Conservation (phyloP, 2,888 invertebrate genomes). For the Rhamphomyia laevipes region DNA sequence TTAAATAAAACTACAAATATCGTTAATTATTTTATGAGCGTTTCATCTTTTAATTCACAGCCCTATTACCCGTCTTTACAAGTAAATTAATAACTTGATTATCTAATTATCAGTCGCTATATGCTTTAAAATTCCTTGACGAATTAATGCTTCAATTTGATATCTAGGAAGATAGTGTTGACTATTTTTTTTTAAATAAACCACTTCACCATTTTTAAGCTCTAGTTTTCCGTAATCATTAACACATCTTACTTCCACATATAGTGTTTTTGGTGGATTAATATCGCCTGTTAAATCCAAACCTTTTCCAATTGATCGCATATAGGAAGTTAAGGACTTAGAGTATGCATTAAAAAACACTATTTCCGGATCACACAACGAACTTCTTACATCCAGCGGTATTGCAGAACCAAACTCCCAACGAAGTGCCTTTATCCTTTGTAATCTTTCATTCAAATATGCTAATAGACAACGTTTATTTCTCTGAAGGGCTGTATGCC, state of each 20-base stretch:
- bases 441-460: conserved; percentile 70
- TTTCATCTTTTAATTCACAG: too few species aligned
- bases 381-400: conserved; percentile 69
- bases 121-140: conserved; percentile 80
- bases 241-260: conserved; percentile 82
- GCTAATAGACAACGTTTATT: conserved; percentile 82
- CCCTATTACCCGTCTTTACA: too few species aligned
- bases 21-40: too few species aligned
- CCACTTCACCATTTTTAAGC: conserved; percentile 82
- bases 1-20: too few species aligned
- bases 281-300: conserved; percentile 79
- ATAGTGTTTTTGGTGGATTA: conserved; percentile 84
- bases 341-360: conserved; percentile 86
- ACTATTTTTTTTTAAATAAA: conserved; percentile 80
- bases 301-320: conserved; percentile 78
- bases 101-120: too few species aligned
- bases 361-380: conserved; percentile 69
- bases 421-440: conserved; percentile 69
- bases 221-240: conserved; percentile 90
- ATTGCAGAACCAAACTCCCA: conserved; percentile 94
- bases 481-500: conserved; percentile 76
- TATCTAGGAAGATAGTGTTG: conserved; percentile 80
- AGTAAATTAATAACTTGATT: too few species aligned
- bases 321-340: conserved; percentile 72
- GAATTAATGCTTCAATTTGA: conserved; percentile 80